phyloP scores from a whole-genome alignment of 2,888 invertebrate genomes.

The Ypsolopha scabrella region DNA sequence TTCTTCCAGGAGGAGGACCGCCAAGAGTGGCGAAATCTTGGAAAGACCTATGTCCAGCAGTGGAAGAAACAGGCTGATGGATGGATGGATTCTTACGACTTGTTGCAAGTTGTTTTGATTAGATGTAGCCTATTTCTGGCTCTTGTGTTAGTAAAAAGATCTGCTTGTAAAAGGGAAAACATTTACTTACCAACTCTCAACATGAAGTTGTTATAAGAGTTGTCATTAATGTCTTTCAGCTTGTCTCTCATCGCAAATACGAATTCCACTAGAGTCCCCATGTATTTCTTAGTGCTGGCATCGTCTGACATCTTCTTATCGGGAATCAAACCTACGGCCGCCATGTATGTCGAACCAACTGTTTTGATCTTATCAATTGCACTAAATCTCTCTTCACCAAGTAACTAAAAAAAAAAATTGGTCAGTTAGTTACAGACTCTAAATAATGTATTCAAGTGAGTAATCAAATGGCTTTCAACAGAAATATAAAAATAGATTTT shows the following conservation, averaged over 20 bases:
- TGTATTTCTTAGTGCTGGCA: conserved; percentile 49
- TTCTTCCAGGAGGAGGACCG: too few relatives aligned
- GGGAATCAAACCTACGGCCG: conserved; percentile 90
- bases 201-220: conserved; percentile 94
- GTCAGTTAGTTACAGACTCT: neutral
- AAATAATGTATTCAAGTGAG: too few relatives aligned
- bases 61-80: too few relatives aligned
- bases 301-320: conserved; percentile 80
- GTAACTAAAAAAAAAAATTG: conserved; percentile 64
- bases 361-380: conserved; percentile 95
- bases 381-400: conserved; percentile 87
- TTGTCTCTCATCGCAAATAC: conserved; percentile 91
- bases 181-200: conserved; percentile 82
- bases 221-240: conserved; percentile 89
- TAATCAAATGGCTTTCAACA: too few relatives aligned
- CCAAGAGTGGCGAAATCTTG: too few relatives aligned
- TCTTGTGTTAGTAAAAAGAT: too few relatives aligned
- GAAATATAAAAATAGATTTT: too few relatives aligned
- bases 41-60: too few relatives aligned
- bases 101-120: too few relatives aligned
- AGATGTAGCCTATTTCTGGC: too few relatives aligned
- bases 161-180: too few relatives aligned
- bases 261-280: conserved; percentile 89
- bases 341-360: conserved; percentile 94
- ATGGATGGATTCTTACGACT: too few relatives aligned